phyloP scores from a whole-genome alignment of 2,888 invertebrate genomes.

The Drosophila falleni region DNA sequence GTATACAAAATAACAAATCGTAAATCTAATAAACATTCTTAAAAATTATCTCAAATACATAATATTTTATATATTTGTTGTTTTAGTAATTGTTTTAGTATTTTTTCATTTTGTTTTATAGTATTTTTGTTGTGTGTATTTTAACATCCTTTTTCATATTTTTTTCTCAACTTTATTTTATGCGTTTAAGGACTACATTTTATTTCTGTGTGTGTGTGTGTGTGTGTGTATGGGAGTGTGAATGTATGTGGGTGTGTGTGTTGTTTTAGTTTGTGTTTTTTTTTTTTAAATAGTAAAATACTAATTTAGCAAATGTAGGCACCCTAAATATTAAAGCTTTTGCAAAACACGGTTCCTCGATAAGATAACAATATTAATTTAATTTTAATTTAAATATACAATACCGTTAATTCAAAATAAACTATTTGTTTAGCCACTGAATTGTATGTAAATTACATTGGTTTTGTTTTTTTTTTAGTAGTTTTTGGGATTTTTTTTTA shows the following conservation, averaged over 20 bases:
- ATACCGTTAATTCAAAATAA: conserved; percentile 76
- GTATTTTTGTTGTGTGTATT: conserved; percentile 25
- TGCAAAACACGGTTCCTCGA: conserved; percentile 85
- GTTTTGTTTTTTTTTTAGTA: conserved; percentile 21
- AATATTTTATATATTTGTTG: conserved; percentile 16
- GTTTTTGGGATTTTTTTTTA: conserved; percentile 33
- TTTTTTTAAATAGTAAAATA: conserved; percentile 80
- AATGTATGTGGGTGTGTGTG: conserved; percentile 20
- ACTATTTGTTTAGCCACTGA: conserved; percentile 69
- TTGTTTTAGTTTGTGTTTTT: conserved; percentile 37
- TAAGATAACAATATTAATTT: conserved; percentile 72
- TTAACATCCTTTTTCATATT: conserved; percentile 8
- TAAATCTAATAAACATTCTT: conserved; percentile 80
- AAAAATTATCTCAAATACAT: conserved; percentile 77
- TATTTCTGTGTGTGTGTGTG: conserved; percentile 15
- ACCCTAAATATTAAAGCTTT: conserved; percentile 86
- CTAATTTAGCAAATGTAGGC: conserved; percentile 86
- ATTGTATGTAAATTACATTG: conserved; percentile 50
- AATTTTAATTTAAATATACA: conserved; percentile 74
- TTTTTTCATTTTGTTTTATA: conserved; percentile 16
- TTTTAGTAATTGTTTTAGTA: conserved; percentile 32
- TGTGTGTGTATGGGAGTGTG: conserved; percentile 30
- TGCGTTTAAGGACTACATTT: conserved; percentile 58
- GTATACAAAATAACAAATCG: conserved; percentile 79
- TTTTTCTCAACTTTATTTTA: conserved; percentile 42